Evolutionary conservation across 2,888 invertebrate species (phyloP), one percentile per base, ranked within the genome.

Genomic region (Tiliacea aurago): DNA sequence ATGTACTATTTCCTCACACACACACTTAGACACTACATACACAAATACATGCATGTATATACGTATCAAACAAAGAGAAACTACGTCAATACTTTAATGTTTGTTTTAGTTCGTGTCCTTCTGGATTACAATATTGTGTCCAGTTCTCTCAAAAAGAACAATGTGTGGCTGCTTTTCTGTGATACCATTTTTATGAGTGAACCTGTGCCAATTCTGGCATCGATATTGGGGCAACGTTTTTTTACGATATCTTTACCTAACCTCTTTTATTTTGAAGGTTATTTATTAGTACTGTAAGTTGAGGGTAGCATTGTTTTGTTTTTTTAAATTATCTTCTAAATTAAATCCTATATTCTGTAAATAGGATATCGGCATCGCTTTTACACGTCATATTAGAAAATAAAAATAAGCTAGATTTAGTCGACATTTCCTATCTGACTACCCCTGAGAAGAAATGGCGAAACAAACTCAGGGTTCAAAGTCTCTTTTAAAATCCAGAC

Each of bases 41-140:
- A 47, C 10, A 10, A 3, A 70, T 28, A 47, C 33, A 6, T 6
- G 10, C 33, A 70, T 37, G 13, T n/a, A 49, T 0, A 15, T n/a
- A 62, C 20, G 20, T 51, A 18, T 23, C 45, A 13, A 63, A 74
- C 63, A 80, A 55, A 49, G 18, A 58, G 33, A 51, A 81, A 65
- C 75, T 56, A 56, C 45, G 43, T 65, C 11, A 4, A n/a, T 58
- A 63, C 53, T 83, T 64, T 55, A 33, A 64, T 64, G 81, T 69
- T 64, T 59, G 69, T 78, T 73, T 69, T 28, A 69, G 80, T 73
- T 78, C n/a, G 51, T 59, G 63, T 72, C 73, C 67, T 64, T 83
- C 80, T 66, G 53, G 56, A 83, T 83, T 66, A 80, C 80, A 66
- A 73, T 79, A 73, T 70, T 80, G 80, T 80, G 80, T 83, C 75